Evolutionary conservation across 2,888 invertebrate genomes (phyloP).

Genomic region (Dioctria linearis): DNA sequence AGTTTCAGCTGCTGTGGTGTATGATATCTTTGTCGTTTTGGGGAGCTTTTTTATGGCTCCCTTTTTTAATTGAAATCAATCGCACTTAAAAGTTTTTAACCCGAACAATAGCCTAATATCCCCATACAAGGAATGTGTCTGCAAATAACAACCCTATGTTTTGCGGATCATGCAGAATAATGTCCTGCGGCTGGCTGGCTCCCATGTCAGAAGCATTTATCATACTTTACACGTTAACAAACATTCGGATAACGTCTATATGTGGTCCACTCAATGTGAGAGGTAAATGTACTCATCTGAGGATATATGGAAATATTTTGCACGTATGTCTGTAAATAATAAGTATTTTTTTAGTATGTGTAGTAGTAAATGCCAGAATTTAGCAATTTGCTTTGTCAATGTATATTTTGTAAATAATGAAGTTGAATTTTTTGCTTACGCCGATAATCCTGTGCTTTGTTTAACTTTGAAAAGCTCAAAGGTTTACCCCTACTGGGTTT

Average conservation of each 20-base stretch:
- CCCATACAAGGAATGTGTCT: neutral
- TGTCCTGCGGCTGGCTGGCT: conserved; percentile 49
- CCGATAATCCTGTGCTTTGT: neutral
- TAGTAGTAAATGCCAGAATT: neutral
- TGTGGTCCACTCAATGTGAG: neutral
- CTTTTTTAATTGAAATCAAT: conserved; percentile 47
- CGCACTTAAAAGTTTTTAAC: conserved; percentile 35
- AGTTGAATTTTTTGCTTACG: conserved; percentile 35
- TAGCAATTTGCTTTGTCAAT: conserved; percentile 25
- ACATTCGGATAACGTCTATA: conserved; percentile 17
- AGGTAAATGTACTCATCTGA: conserved; percentile 1
- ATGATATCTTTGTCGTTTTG: neutral
- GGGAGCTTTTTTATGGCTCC: conserved; percentile 23
- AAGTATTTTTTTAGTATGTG: neutral
- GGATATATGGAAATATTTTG: neutral
- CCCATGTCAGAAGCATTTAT: conserved; percentile 36
- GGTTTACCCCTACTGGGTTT: neutral
- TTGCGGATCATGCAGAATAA: conserved; percentile 47
- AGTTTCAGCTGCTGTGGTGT: conserved; percentile 17
- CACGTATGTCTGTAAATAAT: too few species aligned
- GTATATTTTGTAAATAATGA: conserved; percentile 26
- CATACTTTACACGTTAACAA: conserved; percentile 46
- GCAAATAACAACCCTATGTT: conserved; percentile 14
- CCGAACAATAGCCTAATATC: neutral
- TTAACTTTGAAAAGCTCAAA: neutral